Conservation (phyloP, 1,140 invertebrate genomes). For the Steinernema khuongi region DNA sequence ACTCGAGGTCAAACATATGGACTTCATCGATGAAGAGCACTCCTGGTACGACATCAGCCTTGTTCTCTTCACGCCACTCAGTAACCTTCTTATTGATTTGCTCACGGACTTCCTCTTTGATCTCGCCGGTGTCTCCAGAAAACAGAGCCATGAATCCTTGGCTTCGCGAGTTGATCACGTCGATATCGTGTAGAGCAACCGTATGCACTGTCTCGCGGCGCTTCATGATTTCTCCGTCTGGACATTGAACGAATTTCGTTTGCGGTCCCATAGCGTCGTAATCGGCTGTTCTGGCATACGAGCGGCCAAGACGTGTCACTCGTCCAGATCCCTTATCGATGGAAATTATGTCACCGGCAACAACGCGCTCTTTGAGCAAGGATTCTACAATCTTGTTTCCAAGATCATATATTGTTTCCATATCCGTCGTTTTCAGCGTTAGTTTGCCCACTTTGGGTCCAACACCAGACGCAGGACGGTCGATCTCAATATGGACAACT, state of each 20-base stretch:
- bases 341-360: slow-evolving; percentile 61
- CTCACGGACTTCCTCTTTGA: slow-evolving; percentile 91
- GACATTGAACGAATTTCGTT: slow-evolving; percentile 89
- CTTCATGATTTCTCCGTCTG: slow-evolving; percentile 95
- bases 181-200: slow-evolving; percentile 94
- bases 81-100: slow-evolving; percentile 94
- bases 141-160: slow-evolving; percentile 89
- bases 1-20: slow-evolving; percentile 98
- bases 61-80: slow-evolving; percentile 98
- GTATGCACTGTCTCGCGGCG: slow-evolving; percentile 98
- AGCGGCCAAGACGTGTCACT: slow-evolving; percentile 85
- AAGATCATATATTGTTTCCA: slow-evolving; percentile 98
- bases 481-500: slow-evolving; percentile 93
- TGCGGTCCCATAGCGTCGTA: slow-evolving; percentile 89
- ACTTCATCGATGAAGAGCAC: slow-evolving; percentile 71
- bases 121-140: slow-evolving; percentile 96
- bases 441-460: slow-evolving; percentile 83
- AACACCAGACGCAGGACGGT: slow-evolving; percentile 70
- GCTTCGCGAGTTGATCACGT: slow-evolving; percentile 62
- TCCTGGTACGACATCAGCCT: slow-evolving; percentile 94
- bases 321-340: slow-evolving; percentile 66
- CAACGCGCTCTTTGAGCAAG: slow-evolving; percentile 86
- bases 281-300: slow-evolving; percentile 87
- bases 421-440: slow-evolving; percentile 95
- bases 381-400: slow-evolving; percentile 98